Evolutionary conservation across 2,113 vertebrate genomes (phyloP), one percentile per base, ranked within the genome.

Genomic region (Perca schrenkii): DNA sequence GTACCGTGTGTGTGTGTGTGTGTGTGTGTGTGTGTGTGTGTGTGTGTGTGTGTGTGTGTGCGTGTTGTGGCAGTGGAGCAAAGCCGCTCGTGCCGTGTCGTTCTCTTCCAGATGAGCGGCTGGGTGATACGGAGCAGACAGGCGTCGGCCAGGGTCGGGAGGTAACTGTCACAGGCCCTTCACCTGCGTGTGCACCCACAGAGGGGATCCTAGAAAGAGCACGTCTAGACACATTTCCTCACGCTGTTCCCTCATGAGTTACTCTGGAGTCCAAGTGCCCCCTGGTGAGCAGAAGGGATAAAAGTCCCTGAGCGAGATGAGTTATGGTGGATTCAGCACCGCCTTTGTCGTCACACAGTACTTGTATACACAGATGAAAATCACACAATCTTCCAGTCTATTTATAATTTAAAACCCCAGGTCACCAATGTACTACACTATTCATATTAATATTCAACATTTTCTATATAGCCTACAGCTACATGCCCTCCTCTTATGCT

Each of bases 61-160:
- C 31, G 17, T 11, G 19, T 46, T 28, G n/a, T 22, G 40, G 43
- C 53, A 12, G 52, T 67, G 47, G 25, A 57, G 62, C 31, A n/a
- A 65, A 74, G 74, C 61, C 60, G 46, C 68, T 71, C 50, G 73
- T 52, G 87, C 79, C 8, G 28, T 10, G 67, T 80, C 5, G 72
- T 85, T 86, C 83, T 86, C 87, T 91, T 91, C 82, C 79, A 84
- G 89, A 79, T 85, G 91, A 93, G 80, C 49, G 65, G 53, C 61
- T 17, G 74, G 28, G 25, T 69, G 79, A 90, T 71, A 56, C 63
- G 2, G 67, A 80, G 72, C 76, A 64, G 90, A 88, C 87, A 88
- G 69, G 69, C 69, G 36, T 62, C 34, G 49, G 61, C 74, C 79
- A 22, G 71, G 86, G 86, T 92, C 90, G 88, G 7, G 5, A 81